Base-by-base conservation (phyloP, 92 coral and sea anemone species). In the Palythoa heliodiscus region DNA sequence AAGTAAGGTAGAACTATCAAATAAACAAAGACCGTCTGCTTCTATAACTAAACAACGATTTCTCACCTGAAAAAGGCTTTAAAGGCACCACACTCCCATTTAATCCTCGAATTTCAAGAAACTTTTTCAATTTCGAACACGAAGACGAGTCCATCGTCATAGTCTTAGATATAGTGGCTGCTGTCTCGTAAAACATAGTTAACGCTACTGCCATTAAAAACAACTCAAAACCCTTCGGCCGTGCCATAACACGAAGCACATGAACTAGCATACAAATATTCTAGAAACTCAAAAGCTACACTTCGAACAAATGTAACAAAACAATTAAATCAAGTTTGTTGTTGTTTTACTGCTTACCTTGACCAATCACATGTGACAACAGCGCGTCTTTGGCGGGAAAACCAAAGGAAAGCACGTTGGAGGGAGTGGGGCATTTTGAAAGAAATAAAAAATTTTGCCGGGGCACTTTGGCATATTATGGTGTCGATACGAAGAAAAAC, bases 81-180 rank as follows among this genome's bases (percentile, higher is more conserved):
- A 10, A 37, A 0, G 81, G 81, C 67, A 54, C 81, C 24, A 54
- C 29, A 76, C 68, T 54, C 22, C 23, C 22, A 35, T 76, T 29
- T 35, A 76, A 52, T 53, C 81, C 50, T 7, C 81, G 81, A 76
- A 20, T 19, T 29, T 76, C 5, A 25, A 76, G 53, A 29, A 54
- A 29, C 66, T 76, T 47, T 16, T 23, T 54, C 81, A 76, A 76
- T 5, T 22, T 3, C 1, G 24, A 25, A 50, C 81, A 69, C 17
- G 47, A 76, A 50, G 79, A 52, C 80, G 15, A 9, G 29, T 47
- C 19, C 4, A 60, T 5, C n/a, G n/a, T n/a, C n/a, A n/a, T n/a
- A n/a, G n/a, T n/a, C n/a, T n/a, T n/a, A 22, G 66, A 60, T 3
- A 23, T 14, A 5, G 81, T 2, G 3, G 66, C 39, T 8, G 47